A percentile compares a stretch with the other conserved stretches of the same genome.
Conservation (phyloP, 2,797 vertebrate genomes). For the Pantherophis vulpinus region DNA sequence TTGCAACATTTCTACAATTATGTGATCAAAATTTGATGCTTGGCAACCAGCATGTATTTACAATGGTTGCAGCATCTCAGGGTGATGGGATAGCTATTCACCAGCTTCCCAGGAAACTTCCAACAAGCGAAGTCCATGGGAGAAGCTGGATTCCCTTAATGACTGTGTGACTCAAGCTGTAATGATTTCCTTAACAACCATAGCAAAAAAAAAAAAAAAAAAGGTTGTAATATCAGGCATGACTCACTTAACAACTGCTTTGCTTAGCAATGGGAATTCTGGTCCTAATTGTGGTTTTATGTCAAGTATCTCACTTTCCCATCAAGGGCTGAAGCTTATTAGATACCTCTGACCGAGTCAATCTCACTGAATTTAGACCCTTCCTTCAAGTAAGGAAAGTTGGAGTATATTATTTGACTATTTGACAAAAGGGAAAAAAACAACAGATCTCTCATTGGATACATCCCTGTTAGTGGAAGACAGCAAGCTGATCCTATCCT, state of each 20-base stretch:
- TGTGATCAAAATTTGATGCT: background rate
- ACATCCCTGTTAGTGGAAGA: background rate
- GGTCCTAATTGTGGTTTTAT: background rate
- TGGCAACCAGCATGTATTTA: background rate
- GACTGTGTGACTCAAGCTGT: background rate
- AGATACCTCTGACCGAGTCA: background rate
- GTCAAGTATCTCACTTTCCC: background rate
- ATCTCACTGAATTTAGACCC: background rate
- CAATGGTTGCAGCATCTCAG: background rate
- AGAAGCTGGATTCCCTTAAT: background rate
- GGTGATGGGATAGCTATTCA: background rate
- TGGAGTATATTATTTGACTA: background rate
- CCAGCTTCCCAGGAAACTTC: background rate
- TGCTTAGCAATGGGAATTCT: background rate
- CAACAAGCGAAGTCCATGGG: background rate
- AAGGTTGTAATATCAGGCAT: background rate
- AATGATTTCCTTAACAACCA: background rate
- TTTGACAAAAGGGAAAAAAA: background rate
- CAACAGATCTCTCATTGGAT: background rate
- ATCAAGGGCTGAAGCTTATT: background rate
- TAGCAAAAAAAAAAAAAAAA: background rate
- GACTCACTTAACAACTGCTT: background rate
- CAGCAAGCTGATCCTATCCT: rapidly evolving
- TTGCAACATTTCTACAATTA: background rate
- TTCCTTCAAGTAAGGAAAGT: background rate